Evolutionary conservation across 2,888 invertebrate species (phyloP).

Genomic region (Strigamia crassipes): DNA sequence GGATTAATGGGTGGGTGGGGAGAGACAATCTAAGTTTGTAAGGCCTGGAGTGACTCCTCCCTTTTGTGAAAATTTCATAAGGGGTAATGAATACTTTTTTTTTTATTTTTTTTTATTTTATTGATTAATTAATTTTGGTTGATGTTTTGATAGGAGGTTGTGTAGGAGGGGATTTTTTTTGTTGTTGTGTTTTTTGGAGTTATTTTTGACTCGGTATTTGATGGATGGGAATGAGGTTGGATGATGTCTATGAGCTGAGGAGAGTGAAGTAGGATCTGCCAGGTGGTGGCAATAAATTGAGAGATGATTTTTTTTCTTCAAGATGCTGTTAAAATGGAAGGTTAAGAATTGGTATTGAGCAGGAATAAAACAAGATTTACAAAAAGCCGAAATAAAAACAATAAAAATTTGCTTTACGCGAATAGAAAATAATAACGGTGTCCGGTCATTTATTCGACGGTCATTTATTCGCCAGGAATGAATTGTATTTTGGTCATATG

Average conservation of each 20-base stretch:
- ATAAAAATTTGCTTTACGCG: no score
- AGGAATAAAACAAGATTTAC: no score
- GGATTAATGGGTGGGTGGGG: constrained; percentile 19
- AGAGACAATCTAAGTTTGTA: not conserved
- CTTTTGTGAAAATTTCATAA: constrained; percentile 49
- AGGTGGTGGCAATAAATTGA: constrained; percentile 5
- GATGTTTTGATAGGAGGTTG: not conserved
- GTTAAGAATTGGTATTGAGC: not conserved
- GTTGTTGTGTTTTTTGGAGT: not conserved
- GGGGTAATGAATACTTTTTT: constrained; percentile 9
- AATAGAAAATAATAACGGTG: no score
- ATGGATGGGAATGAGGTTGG: not conserved
- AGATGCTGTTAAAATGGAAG: not conserved
- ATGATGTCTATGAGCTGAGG: not conserved
- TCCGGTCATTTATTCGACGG: no score
- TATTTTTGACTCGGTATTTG: constrained; percentile 8
- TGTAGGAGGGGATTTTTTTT: not conserved
- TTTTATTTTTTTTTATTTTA: not conserved
- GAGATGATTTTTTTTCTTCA: not conserved
- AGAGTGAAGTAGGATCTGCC: constrained; percentile 13
- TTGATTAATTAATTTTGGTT: not conserved
- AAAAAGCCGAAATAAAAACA: no score
- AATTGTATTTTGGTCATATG: no score
- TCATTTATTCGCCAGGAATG: no score
- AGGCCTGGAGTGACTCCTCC: not conserved